Percentiles rank a stretch among this genome's conserved stretches.
Evolutionary conservation across 1,140 invertebrate genomes (phyloP).

Genomic region (Armadillidium nasatum): DNA sequence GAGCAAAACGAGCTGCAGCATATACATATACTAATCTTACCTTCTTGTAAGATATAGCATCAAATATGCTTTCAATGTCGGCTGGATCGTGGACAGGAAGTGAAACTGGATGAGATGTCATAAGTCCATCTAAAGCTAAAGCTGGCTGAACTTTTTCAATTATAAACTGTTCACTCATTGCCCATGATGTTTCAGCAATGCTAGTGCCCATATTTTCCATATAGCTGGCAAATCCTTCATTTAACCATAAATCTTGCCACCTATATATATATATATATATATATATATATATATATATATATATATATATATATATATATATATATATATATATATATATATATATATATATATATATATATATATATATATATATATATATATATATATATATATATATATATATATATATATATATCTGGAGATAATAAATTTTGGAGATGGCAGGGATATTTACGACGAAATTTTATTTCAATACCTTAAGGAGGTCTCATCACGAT

Average conservation of each 20-base stretch:
- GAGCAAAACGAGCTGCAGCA: too few relatives aligned
- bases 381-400: too few relatives aligned
- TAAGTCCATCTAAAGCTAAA: slow-evolving; percentile 66
- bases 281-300: too few relatives aligned
- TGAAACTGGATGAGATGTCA: slow-evolving; percentile 75
- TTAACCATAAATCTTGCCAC: slow-evolving; percentile 74
- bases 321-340: too few relatives aligned
- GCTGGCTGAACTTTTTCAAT: slow-evolving; percentile 66
- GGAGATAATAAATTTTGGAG: too few relatives aligned
- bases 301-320: too few relatives aligned
- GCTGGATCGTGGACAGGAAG: slow-evolving; percentile 70
- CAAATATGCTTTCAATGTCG: slow-evolving; percentile 82
- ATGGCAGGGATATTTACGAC: too few relatives aligned
- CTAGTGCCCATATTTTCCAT: slow-evolving; percentile 67
- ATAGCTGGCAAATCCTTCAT: slow-evolving; percentile 80
- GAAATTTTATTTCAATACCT: too few relatives aligned
- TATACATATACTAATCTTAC: slow-evolving; percentile 49
- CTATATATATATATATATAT: slow-evolving; percentile 45
- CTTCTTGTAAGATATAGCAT: slow-evolving; percentile 80
- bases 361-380: too few relatives aligned
- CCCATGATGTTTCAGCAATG: slow-evolving; percentile 59
- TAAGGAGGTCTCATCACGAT: too few relatives aligned
- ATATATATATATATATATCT: too few relatives aligned
- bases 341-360: too few relatives aligned
- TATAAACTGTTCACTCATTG: slow-evolving; percentile 74